phyloP scores from a whole-genome alignment of 2,797 vertebrate species.

The Agapornis canus region DNA sequence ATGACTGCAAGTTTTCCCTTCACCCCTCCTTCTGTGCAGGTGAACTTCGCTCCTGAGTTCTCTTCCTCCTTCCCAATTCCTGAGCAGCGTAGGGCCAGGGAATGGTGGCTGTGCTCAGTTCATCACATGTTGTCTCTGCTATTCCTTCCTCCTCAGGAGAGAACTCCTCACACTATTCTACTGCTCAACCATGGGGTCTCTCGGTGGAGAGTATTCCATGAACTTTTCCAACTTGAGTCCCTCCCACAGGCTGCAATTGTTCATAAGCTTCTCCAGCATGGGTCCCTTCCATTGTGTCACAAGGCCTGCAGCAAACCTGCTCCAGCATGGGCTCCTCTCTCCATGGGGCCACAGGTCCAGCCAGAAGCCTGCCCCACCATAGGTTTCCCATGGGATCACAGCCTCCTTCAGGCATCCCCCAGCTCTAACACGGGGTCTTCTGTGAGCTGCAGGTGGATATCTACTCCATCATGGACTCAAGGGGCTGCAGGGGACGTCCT shows the following conservation, averaged over 20 bases:
- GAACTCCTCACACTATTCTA: not conserved
- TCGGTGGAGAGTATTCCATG: rapidly evolving
- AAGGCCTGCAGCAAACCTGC: not conserved
- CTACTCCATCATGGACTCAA: not conserved
- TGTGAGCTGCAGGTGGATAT: not conserved
- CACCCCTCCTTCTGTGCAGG: not conserved
- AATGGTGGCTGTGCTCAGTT: not conserved
- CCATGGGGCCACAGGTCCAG: not conserved
- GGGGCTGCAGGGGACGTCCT: not conserved
- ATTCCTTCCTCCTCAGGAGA: not conserved
- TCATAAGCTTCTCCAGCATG: not conserved
- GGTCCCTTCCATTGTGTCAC: not conserved
- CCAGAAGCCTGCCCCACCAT: not conserved
- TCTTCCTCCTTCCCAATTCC: not conserved
- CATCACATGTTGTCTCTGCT: not conserved
- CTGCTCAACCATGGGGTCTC: rapidly evolving
- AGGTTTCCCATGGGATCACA: not conserved
- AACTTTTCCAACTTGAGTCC: rapidly evolving
- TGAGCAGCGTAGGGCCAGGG: rapidly evolving
- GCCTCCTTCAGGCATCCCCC: not conserved
- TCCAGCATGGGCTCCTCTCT: not conserved
- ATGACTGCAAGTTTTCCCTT: not conserved
- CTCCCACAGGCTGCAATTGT: not conserved
- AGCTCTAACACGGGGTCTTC: rapidly evolving
- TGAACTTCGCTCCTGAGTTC: not conserved